Conservation (phyloP, 2,113 vertebrate species). For the Ammospiza nelsoni region DNA sequence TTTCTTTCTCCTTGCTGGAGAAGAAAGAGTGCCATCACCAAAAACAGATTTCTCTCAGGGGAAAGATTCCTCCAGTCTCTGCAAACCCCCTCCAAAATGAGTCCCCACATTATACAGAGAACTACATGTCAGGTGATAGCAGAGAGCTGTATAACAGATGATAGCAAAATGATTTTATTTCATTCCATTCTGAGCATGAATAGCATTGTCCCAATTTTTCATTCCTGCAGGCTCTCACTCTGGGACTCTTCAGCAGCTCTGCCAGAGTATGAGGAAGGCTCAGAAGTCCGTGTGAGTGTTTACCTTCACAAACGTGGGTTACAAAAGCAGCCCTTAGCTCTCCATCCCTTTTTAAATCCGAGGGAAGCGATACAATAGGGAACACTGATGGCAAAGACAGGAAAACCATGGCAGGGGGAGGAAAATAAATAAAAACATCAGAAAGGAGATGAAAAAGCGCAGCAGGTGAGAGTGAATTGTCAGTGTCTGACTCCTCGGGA, state of each 20-base stretch:
- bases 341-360: not conserved
- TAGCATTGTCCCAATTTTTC: not conserved
- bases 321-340: not conserved
- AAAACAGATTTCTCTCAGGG: not conserved
- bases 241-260: not conserved
- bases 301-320: not conserved
- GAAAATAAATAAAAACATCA: not conserved
- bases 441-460: not conserved
- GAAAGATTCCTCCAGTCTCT: not conserved
- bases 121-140: rapidly evolving
- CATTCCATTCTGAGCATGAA: not conserved
- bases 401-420: not conserved
- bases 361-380: not conserved
- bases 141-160: rapidly evolving
- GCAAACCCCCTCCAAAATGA: not conserved
- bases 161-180: not conserved
- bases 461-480: not conserved
- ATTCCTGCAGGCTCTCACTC: not conserved
- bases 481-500: not conserved
- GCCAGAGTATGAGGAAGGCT: not conserved
- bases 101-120: not conserved
- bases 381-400: not conserved
- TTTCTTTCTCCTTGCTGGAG: not conserved
- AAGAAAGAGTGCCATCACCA: not conserved
- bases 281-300: constrained; percentile 23